Percentiles rank a stretch among this genome's conserved stretches.
phyloP scores from a whole-genome alignment of 2,113 vertebrate species.

The Eolophus roseicapilla region DNA sequence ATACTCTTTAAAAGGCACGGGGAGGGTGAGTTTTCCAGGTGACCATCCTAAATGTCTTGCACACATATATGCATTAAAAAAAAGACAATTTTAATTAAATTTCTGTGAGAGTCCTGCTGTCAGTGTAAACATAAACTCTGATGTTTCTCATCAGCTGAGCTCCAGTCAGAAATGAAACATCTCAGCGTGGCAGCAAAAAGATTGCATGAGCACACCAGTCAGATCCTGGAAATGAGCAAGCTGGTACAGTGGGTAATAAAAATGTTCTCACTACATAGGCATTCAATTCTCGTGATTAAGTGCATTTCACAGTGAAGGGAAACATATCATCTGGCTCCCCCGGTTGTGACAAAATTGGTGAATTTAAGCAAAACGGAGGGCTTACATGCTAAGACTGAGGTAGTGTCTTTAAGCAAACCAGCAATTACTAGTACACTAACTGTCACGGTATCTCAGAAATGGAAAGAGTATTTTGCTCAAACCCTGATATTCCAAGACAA shows the following conservation, averaged over 20 bases:
- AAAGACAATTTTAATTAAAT: conserved; percentile 12
- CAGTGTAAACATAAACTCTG: conserved; percentile 15
- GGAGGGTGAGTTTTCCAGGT: not conserved
- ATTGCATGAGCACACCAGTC: conserved; percentile 3
- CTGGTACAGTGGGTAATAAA: conserved; percentile 10
- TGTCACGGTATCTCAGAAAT: not conserved
- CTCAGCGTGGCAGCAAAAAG: conserved; percentile 31
- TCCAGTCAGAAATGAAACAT: conserved; percentile 23
- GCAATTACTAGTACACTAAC: not conserved
- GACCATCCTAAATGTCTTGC: not conserved
- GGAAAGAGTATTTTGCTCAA: not conserved
- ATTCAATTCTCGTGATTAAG: not conserved
- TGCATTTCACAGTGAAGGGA: conserved; percentile 1
- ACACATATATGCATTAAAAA: not conserved
- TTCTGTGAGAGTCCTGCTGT: not conserved
- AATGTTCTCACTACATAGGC: not conserved
- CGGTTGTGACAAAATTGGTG: not conserved
- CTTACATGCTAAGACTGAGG: not conserved
- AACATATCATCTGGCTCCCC: not conserved
- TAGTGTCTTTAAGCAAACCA: not conserved
- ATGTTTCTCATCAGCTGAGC: conserved; percentile 17
- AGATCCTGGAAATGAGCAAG: conserved; percentile 33
- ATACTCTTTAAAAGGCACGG: not conserved
- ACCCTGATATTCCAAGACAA: not conserved
- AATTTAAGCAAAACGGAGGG: not conserved